Evolutionary conservation across 1,140 invertebrate species (phyloP), one percentile per base, ranked within the genome.

Genomic region (Metopolophium dirhodum): DNA sequence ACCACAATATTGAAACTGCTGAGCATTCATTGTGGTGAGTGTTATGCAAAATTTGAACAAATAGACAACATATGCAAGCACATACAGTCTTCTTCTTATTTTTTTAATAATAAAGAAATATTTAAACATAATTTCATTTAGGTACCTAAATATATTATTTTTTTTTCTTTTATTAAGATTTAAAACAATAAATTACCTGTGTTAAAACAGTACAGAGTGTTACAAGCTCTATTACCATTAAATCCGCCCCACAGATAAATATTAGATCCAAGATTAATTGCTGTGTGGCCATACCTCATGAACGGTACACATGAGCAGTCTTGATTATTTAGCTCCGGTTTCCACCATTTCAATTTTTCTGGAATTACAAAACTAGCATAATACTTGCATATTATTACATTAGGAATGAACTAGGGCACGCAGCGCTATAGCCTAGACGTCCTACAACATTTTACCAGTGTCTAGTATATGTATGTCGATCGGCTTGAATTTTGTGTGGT

Each of bases 401-500:
- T 61, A 14, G 30, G 11, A 30, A 86, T n/a, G 7, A n/a, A 18
- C 9, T 86, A n/a, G 1, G 23, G 4, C 26, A 26, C 1, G 8
- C 22, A 86, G 26, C 23, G 45, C 37, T 30, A 41, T 41, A 83
- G 7, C 41, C n/a, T 35, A 7, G 7, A 88, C 14, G 11, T 49
- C 22, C 1, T 14, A 49, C 11, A 87, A 23, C 2, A 30, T 95
- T 8, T 96, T 96, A 95, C 97, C 95, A 94, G 97, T 98, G 95
- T 99, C 97, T 9, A 99, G 95, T n/a, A 98, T 96, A 95, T 98
- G 97, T 7, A 99, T 97, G 95, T 99, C 98, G 94, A 99, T 99
- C 7, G 97, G 97, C 35, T 97, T 96, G 83, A 96, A 96, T 8
- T 95, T 95, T 61, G 96, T 95, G 95, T 97, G 98, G 94, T 98